Base-by-base conservation (phyloP, 1,140 invertebrate genomes). In the Pseudomyrmex flavicornis region DNA sequence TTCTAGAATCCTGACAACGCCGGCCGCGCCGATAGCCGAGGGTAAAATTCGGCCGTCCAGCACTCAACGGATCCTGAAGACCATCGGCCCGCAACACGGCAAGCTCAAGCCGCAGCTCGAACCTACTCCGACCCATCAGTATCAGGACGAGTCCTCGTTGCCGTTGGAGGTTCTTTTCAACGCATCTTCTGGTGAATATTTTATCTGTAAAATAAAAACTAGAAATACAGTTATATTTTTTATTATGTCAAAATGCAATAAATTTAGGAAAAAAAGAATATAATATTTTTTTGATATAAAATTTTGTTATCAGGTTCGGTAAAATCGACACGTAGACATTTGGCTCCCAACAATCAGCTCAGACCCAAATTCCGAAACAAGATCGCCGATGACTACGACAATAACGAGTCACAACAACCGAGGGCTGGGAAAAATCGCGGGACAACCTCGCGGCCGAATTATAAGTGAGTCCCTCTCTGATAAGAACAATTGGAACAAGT, bases 61-160 rank as follows among this genome's bases (percentile, higher is more conserved):
- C 26, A 95, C 96, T 0, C 95, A 96, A 61, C 95, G 96, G 89
- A 97, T 97, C 70, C 86, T 97, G 50, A 97, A 97, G 94, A 97
- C 97, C 0, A 96, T 96, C 1, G 96, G 96, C 69, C 96, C 96
- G 0, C 93, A 95, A n/a, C 93, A 96, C 76, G 93, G 91, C 20
- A 93, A 93, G 76, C 74, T 90, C 0, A 93, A 92, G 52, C 91
- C 91, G 13, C 94, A 95, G 26, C 92, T 97, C 26, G 96, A 97
- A 89, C 95, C 96, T 0, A 96, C 96, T 7, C 95, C 96, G 1
- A 93, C 95, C 1, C 91, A 89, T 80, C 91, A 95, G 54, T 91
- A 95, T 54, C 95, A 95, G 61, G 96, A 96, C 61, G 95, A 96
- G 74, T 95, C 94, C 7, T 92, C 94, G 12, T 72, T 95, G 9